Percentiles rank a stretch among this genome's conserved stretches.
Evolutionary conservation across 2,113 vertebrate genomes (phyloP).

Genomic region (Colius striatus): DNA sequence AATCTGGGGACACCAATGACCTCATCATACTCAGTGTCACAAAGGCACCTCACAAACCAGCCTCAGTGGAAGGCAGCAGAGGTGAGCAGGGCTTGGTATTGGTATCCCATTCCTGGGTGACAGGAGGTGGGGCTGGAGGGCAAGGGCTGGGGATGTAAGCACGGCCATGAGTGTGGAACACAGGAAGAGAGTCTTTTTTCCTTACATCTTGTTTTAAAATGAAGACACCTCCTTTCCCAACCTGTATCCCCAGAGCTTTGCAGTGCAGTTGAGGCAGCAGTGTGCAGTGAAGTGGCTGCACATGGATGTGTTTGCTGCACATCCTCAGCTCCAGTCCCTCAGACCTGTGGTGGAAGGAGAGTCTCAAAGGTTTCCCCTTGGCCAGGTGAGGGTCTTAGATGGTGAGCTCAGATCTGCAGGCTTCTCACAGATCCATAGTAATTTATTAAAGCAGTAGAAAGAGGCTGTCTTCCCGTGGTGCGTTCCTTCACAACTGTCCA

Average conservation of each 20-base stretch:
- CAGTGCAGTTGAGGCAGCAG: neutral
- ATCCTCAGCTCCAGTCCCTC: neutral
- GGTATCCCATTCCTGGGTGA: neutral
- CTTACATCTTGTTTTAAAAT: neutral
- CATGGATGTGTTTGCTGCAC: too few relatives aligned
- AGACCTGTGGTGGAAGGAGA: neutral
- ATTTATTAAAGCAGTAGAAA: accelerated
- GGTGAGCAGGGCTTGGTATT: neutral
- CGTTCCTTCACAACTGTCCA: accelerated
- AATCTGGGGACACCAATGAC: neutral
- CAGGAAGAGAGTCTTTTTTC: neutral
- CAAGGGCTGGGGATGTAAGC: too few relatives aligned
- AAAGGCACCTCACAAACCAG: neutral
- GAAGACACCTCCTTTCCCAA: neutral
- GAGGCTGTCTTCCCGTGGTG: accelerated
- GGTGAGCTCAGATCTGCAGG: neutral
- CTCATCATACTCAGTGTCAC: neutral
- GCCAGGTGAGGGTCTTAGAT: neutral
- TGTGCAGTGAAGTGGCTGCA: too few relatives aligned
- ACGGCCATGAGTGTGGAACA: neutral
- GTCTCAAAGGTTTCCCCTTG: neutral
- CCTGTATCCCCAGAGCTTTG: neutral
- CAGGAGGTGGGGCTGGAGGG: too few relatives aligned
- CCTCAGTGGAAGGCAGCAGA: neutral
- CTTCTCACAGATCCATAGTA: neutral